These are phyloP conservation scores for Polietes domitor DNA, from an alignment of 2,888 invertebrate species.

Conservation along the genomic window DNA sequence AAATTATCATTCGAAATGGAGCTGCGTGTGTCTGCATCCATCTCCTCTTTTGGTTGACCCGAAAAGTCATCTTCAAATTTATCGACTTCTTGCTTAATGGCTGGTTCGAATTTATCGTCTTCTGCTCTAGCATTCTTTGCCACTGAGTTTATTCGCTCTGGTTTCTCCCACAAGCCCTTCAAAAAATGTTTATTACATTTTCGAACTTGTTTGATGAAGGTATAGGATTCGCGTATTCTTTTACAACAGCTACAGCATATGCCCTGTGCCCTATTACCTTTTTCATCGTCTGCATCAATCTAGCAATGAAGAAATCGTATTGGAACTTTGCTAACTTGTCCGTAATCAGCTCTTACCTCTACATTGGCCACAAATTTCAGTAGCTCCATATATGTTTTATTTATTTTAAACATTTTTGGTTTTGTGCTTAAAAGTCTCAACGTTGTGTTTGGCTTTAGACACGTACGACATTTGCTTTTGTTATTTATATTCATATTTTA, in stretches of 20 bases:
- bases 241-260: constrained; percentile 23
- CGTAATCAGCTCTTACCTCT: background rate
- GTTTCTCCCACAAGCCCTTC: too few relatives aligned
- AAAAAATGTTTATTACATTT: constrained; percentile 5
- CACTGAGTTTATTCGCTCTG: too few relatives aligned
- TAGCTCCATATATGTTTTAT: constrained; percentile 12
- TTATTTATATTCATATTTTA: constrained; percentile 2
- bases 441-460: constrained; percentile 46
- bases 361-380: constrained; percentile 2
- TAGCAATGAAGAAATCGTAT: background rate
- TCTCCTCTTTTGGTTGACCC: background rate
- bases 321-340: background rate
- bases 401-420: background rate
- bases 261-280: background rate
- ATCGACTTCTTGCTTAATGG: background rate
- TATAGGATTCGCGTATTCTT: constrained; percentile 7
- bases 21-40: background rate
- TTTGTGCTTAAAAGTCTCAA: background rate
- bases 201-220: constrained; percentile 12
- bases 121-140: too few relatives aligned
- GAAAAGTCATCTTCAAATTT: background rate
- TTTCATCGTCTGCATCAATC: background rate
- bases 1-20: background rate
- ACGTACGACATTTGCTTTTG: constrained; percentile 50
- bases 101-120: background rate